Evolutionary conservation across 2,113 vertebrate species (phyloP), one percentile per base, ranked within the genome.

Genomic region (Alaudala cheleensis): DNA sequence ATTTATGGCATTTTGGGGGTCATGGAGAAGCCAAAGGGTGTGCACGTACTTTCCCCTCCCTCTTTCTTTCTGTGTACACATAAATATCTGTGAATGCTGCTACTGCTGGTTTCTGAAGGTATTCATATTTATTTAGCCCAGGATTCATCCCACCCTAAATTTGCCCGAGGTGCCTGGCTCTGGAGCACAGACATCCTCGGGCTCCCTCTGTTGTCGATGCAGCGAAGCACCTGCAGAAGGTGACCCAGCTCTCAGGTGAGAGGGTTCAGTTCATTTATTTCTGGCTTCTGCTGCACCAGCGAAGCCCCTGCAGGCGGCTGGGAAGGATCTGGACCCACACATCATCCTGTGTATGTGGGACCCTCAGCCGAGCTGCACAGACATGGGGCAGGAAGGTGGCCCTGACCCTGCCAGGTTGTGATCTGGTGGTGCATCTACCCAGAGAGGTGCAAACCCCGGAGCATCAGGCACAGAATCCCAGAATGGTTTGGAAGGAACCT

Each of bases 181-280:
- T 23, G 76, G 26, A 93, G 92, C 76, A 88, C 51, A 62, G 47
- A 8, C 88, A 86, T 94, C 64, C 91, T 94, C 2, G 88, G 92
- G 94, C 96, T 97, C 95, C 96, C 96, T 96, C 96, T 97, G 91
- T 95, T 96, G 95, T 94, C 9, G 1, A 44, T 92, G 92, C 76
- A 94, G 60, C 0, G 4, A 93, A 95, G 92, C 82, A 94, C 83
- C 94, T 84, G 92, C 64, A 74, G 70, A 90, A 95, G 64, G 80
- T 93, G 80, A 84, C 34, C 57, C 70, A 39, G 57, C 45, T 51
- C 61, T 54, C 76, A 77, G 90, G 67, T 77, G 82, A 92, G 76
- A 1, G 37, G 37, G 17, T 6, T 86, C 19, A 4, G 18, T 40
- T 54, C 4, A 10, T 54, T 82, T 37, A 18, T 62, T 92, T 86